phyloP scores from a whole-genome alignment of 2,113 vertebrate species.

The Gambusia affinis region DNA sequence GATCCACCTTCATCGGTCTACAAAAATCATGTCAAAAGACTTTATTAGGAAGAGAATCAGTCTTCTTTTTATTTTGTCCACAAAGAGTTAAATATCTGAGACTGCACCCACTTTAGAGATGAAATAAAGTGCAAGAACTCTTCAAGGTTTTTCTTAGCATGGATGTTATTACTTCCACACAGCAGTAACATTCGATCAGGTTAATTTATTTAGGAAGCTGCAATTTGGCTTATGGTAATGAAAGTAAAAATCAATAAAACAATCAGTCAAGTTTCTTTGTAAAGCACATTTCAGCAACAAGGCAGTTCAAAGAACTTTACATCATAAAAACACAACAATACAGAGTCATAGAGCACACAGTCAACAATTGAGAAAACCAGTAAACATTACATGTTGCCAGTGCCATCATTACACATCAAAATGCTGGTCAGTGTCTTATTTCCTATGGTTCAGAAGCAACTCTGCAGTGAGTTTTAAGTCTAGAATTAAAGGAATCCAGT shows the following conservation, averaged over 20 bases:
- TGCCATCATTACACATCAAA: no score
- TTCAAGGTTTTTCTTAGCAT: constrained; percentile 5
- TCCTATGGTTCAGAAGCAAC: no score
- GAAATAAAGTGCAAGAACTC: not conserved
- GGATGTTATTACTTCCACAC: not conserved
- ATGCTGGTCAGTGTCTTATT: no score
- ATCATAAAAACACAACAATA: no score
- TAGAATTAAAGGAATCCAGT: no score
- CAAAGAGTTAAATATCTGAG: constrained; percentile 1
- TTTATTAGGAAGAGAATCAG: not conserved
- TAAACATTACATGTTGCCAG: no score
- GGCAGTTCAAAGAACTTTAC: no score
- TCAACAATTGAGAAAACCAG: no score
- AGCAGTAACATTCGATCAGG: not conserved
- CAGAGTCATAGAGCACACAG: no score
- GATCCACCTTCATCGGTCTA: constrained; percentile 89
- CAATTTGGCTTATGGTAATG: not conserved
- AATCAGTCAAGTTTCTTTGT: no score
- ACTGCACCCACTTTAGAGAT: not conserved
- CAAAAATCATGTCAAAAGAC: not conserved
- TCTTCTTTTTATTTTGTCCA: not conserved
- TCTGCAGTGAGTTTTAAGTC: no score
- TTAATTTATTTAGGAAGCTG: not conserved
- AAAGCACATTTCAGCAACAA: no score
- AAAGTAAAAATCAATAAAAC: not conserved